Conservation (phyloP, 2,797 vertebrate genomes). For the Hypotaenidia okinawae region DNA sequence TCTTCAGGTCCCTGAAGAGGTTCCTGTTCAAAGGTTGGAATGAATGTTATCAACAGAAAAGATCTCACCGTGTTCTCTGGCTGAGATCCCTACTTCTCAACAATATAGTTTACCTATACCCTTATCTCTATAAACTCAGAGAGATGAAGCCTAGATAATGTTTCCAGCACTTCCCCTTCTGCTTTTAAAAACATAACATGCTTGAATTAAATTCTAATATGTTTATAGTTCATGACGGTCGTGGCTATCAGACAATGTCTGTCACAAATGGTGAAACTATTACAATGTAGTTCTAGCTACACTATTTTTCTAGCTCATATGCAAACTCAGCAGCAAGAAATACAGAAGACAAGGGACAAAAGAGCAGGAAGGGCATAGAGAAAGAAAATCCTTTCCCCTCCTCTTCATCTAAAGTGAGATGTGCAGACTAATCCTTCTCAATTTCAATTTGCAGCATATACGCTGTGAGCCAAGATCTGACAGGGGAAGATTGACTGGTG, state of each 20-base stretch:
- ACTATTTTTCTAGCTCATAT: not conserved
- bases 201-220: not conserved
- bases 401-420: slow-evolving; percentile 11
- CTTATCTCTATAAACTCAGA: not conserved
- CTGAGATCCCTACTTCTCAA: not conserved
- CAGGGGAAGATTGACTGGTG: not conserved
- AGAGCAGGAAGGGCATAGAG: not conserved
- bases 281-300: not conserved
- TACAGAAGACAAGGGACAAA: not conserved
- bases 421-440: slow-evolving; percentile 35
- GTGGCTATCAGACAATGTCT: not conserved
- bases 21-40: not conserved
- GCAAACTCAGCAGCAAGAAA: slow-evolving; percentile 33
- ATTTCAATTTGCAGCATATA: slow-evolving; percentile 23
- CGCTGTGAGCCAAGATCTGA: slow-evolving; percentile 1
- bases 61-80: not conserved
- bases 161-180: not conserved
- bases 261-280: not conserved
- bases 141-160: not conserved
- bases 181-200: not conserved
- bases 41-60: not conserved
- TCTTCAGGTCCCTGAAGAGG: not conserved
- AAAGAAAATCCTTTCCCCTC: slow-evolving; percentile 29
- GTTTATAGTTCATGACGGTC: not conserved
- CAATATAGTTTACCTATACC: not conserved